Conservation (phyloP, 2,888 invertebrate species). For the Linnaemya tessellans region DNA sequence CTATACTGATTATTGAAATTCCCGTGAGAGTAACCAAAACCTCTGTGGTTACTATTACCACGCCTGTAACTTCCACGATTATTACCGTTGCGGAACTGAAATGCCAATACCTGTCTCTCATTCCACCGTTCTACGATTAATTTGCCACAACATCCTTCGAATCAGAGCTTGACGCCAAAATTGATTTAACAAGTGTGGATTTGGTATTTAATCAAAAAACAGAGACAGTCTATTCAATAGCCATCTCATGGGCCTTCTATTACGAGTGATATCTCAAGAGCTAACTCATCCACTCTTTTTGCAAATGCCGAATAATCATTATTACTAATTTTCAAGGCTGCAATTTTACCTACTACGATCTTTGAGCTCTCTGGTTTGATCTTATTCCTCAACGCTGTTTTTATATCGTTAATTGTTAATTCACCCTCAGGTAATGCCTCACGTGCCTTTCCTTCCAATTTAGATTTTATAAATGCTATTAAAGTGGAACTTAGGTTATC, state of each 20-base stretch:
- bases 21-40: constrained; percentile 11
- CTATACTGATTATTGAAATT: constrained; percentile 15
- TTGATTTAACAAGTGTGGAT: too few relatives aligned
- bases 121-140: constrained; percentile 7
- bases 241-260: constrained; percentile 40
- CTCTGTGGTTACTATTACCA: not conserved
- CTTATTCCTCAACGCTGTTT: constrained; percentile 15
- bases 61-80: constrained; percentile 10
- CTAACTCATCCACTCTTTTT: constrained; percentile 15
- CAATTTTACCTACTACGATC: constrained; percentile 37
- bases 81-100: not conserved
- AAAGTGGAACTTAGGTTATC: constrained; percentile 22
- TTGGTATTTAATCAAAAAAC: constrained; percentile 29
- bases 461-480: constrained; percentile 35
- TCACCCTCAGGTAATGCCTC: constrained; percentile 32
- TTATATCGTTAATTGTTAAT: constrained; percentile 30
- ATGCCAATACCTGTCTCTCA: constrained; percentile 11
- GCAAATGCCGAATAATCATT: constrained; percentile 32
- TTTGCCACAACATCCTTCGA: too few relatives aligned
- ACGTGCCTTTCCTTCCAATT: constrained; percentile 32
- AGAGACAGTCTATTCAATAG: constrained; percentile 31
- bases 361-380: constrained; percentile 37
- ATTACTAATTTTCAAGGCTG: constrained; percentile 26
- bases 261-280: constrained; percentile 31
- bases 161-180: too few relatives aligned